These are phyloP conservation scores for Paguma larvata DNA, from an alignment of 2,797 vertebrate genomes.

Conservation along the genomic window DNA sequence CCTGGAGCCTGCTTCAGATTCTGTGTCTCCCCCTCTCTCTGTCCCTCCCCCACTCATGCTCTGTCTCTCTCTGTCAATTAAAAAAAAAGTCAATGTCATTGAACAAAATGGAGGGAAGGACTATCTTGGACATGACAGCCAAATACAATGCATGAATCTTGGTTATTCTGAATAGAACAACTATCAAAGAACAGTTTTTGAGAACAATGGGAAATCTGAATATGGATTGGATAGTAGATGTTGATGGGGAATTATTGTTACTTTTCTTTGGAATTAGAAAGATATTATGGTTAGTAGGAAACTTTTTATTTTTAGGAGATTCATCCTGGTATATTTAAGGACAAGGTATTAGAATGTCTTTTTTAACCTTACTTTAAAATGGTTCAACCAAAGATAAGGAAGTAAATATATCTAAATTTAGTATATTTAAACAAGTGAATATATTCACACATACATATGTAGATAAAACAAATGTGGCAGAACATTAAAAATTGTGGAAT, in stretches of 20 bases:
- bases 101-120: background rate
- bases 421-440: background rate
- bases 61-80: too few relatives aligned
- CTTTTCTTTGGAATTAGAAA: background rate
- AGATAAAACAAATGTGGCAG: background rate
- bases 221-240: background rate
- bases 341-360: background rate
- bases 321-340: background rate
- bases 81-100: background rate
- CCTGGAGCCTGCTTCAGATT: too few relatives aligned
- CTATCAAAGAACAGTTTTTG: background rate
- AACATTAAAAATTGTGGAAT: background rate
- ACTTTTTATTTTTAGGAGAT: constrained; percentile 15
- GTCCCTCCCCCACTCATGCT: too few relatives aligned
- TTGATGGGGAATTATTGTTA: background rate
- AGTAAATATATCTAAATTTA: background rate
- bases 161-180: background rate
- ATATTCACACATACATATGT: background rate
- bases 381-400: background rate
- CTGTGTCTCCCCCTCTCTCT: too few relatives aligned
- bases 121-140: background rate
- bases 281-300: background rate
- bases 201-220: background rate
- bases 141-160: background rate
- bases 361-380: background rate